phyloP scores from a whole-genome alignment of 1,140 invertebrate species.

The Lutraria rhynchaena region DNA sequence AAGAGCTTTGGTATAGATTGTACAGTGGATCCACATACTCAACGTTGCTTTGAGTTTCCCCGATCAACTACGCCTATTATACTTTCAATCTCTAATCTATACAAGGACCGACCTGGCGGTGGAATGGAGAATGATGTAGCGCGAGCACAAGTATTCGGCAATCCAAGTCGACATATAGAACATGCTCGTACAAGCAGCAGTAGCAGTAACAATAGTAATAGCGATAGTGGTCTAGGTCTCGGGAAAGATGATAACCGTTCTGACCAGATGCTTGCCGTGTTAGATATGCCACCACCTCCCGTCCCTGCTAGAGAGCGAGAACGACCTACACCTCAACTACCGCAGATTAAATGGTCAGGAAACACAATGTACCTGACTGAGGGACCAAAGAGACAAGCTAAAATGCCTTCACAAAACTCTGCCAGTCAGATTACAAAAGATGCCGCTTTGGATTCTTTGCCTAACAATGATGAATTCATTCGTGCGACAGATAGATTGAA shows the following conservation, averaged over 20 bases:
- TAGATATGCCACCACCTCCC: slow-evolving; percentile 85
- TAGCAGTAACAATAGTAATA: slow-evolving; percentile 91
- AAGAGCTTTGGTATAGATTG: slow-evolving; percentile 91
- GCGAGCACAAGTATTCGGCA: slow-evolving; percentile 82
- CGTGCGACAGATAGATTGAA: slow-evolving; percentile 66
- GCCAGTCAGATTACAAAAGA: neutral
- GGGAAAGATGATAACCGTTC: slow-evolving; percentile 87
- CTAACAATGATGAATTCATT: slow-evolving; percentile 68
- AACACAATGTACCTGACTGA: slow-evolving; percentile 54
- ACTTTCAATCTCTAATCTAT: slow-evolving; percentile 80
- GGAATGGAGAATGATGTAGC: slow-evolving; percentile 81
- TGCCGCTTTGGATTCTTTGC: neutral
- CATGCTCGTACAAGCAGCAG: slow-evolving; percentile 79
- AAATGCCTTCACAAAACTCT: slow-evolving; percentile 2
- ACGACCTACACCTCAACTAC: slow-evolving; percentile 33
- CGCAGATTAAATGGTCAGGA: slow-evolving; percentile 56
- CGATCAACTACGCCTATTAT: slow-evolving; percentile 93
- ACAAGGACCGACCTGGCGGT: slow-evolving; percentile 72
- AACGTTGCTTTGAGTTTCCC: slow-evolving; percentile 93
- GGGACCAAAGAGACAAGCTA: slow-evolving; percentile 54
- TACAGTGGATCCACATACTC: slow-evolving; percentile 85
- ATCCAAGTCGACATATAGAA: slow-evolving; percentile 75
- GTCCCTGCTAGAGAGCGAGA: slow-evolving; percentile 36
- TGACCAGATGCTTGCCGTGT: slow-evolving; percentile 89
- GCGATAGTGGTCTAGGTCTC: slow-evolving; percentile 96